Conservation (phyloP, 2,888 invertebrate genomes). For the Drosophila conformis region DNA sequence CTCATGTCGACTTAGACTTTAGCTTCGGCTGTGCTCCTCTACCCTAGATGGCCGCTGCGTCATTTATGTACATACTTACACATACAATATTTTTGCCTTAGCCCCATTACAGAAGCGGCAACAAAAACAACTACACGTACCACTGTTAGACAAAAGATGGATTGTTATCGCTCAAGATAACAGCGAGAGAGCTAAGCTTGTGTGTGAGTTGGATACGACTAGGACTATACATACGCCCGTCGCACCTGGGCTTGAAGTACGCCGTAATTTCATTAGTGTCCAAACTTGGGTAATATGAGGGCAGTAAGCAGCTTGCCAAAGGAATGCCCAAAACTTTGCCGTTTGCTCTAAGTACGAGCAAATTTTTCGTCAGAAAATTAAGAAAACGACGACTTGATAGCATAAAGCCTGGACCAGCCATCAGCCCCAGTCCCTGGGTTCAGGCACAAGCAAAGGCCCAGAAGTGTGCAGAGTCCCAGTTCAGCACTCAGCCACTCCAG, state of each 20-base stretch:
- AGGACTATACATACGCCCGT: slow-evolving; percentile 1
- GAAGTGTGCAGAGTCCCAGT: neutral
- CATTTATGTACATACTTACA: slow-evolving; percentile 49
- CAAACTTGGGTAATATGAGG: slow-evolving; percentile 54
- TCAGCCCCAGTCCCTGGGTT: neutral
- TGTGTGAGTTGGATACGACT: slow-evolving; percentile 9
- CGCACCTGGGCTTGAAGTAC: slow-evolving; percentile 27
- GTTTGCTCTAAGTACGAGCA: slow-evolving; percentile 69
- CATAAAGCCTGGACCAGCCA: slow-evolving; percentile 12
- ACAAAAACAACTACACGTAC: slow-evolving; percentile 44
- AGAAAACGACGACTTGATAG: slow-evolving; percentile 43
- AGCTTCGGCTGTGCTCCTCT: slow-evolving; percentile 31
- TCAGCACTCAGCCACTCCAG: neutral
- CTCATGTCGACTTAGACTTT: slow-evolving; percentile 74
- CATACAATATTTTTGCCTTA: slow-evolving; percentile 54
- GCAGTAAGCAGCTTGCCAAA: slow-evolving; percentile 32
- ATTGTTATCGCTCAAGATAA: slow-evolving; percentile 84
- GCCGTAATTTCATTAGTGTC: slow-evolving; percentile 76
- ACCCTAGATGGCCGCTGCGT: slow-evolving; percentile 26
- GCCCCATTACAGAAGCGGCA: slow-evolving; percentile 26
- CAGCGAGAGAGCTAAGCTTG: slow-evolving; percentile 39
- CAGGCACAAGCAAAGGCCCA: neutral
- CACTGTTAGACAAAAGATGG: slow-evolving; percentile 79
- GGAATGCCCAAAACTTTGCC: slow-evolving; percentile 55
- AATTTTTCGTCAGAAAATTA: slow-evolving; percentile 74